Evolutionary conservation across 2,797 vertebrate genomes (phyloP), one percentile per base, ranked within the genome.

Genomic region (Galago senegalensis): DNA sequence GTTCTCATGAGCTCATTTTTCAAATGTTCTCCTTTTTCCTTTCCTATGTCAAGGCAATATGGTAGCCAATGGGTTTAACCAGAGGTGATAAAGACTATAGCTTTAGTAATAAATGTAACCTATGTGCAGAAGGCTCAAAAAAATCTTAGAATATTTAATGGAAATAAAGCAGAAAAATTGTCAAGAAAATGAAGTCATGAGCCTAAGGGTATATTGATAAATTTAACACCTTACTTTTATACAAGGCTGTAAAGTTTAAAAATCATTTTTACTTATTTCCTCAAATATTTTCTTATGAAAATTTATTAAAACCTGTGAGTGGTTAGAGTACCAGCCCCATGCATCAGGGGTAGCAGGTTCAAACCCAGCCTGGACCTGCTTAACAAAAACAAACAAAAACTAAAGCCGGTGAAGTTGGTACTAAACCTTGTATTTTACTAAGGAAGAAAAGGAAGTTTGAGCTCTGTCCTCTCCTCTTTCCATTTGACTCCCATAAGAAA

Each of bases 241-340:
- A 67, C 63, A 25, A 13, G 53, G 13, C 34, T 92, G 20, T 31
- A 46, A 1, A 29, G 21, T 81, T 85, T 82, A 70, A 43, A 87
- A 87, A 69, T 27, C 14, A 61, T 27, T 82, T 76, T 75, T 31
- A 83, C 16, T 7, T 85, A 58, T 60, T 90, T 46, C 29, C 31
- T 93, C 63, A 69, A 61, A 67, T 43, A 76, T 63, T 67, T 67
- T 70, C 67, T 89, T 67, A 70, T 87, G 58, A 67, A 90, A 87
- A 43, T 53, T 93, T 76, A 91, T 67, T 83, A 43, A 85, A 90
- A 85, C 10, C 4, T 79, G 25, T 46, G n/a, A 84, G 49, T 14
- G 49, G 13, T 53, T 14, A 53, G 49, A 53, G 13, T 14, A 53
- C 49, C 49, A 53, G 49, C 49, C 13, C 49, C 49, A 53, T 53